These are phyloP conservation scores for Lanius ludovicianus DNA, from an alignment of 2,113 vertebrate genomes.

Conservation along the genomic window DNA sequence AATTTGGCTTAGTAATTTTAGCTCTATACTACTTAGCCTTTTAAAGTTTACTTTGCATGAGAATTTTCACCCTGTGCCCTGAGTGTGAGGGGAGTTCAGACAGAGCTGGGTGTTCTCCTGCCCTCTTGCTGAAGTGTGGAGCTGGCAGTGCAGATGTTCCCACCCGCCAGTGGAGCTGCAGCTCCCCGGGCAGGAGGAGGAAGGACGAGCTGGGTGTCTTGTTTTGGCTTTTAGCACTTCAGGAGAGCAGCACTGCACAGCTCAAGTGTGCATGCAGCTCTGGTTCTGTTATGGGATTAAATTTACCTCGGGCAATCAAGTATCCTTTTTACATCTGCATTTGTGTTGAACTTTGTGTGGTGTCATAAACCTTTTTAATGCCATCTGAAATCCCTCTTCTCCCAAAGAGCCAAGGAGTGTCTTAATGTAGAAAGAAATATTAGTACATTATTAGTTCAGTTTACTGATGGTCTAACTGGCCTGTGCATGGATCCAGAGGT, in stretches of 20 bases:
- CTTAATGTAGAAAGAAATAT: not conserved
- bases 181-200: not conserved
- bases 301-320: not conserved
- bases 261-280: not conserved
- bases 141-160: not conserved
- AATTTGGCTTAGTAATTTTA: not conserved
- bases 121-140: rapidly evolving
- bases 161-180: not conserved
- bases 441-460: not conserved
- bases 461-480: not conserved
- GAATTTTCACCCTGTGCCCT: rapidly evolving
- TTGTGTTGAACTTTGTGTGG: not conserved
- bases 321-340: not conserved
- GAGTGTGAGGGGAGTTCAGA: not conserved
- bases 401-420: not conserved
- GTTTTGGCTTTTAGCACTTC: not conserved
- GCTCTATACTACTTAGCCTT: not conserved
- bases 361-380: not conserved
- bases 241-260: rapidly evolving
- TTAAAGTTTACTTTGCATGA: rapidly evolving
- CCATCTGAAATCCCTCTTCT: not conserved
- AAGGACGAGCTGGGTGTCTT: rapidly evolving
- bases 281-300: not conserved
- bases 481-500: not conserved
- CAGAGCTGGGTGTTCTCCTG: not conserved